phyloP scores from a whole-genome alignment of 2,888 invertebrate genomes.

The Pocota personata region DNA sequence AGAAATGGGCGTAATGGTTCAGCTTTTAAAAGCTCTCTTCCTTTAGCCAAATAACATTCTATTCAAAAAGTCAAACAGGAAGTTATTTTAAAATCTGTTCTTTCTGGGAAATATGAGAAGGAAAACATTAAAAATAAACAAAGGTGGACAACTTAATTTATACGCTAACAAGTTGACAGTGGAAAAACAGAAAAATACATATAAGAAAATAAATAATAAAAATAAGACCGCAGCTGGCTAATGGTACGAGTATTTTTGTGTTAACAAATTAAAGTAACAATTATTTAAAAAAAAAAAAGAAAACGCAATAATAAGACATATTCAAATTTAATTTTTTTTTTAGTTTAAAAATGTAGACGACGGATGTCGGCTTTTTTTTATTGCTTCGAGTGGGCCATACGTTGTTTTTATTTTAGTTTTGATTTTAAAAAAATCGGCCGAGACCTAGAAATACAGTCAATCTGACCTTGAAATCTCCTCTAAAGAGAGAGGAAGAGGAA shows the following conservation, averaged over 20 bases:
- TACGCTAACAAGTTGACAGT: background rate
- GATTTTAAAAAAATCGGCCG: background rate
- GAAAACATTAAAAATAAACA: background rate
- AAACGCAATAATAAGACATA: background rate
- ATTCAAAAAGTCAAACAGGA: background rate
- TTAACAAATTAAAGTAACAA: background rate
- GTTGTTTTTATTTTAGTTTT: background rate
- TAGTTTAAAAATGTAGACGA: background rate
- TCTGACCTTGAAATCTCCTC: slow-evolving; percentile 36
- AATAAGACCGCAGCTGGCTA: background rate
- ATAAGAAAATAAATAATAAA: background rate
- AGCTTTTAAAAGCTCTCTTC: too few species aligned
- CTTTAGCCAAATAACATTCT: too few species aligned
- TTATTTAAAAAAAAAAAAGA: background rate
- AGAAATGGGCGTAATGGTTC: too few species aligned
- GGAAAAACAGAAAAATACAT: background rate
- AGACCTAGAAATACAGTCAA: background rate
- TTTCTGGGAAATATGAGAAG: background rate
- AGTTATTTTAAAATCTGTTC: background rate
- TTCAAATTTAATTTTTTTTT: background rate
- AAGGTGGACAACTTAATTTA: slow-evolving; percentile 7
- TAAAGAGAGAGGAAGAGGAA: background rate
- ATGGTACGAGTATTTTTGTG: background rate
- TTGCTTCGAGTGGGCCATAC: background rate
- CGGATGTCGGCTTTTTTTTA: background rate